These are phyloP conservation scores for Salminus brasiliensis DNA, from an alignment of 2,113 vertebrate genomes.

Conservation along the genomic window DNA sequence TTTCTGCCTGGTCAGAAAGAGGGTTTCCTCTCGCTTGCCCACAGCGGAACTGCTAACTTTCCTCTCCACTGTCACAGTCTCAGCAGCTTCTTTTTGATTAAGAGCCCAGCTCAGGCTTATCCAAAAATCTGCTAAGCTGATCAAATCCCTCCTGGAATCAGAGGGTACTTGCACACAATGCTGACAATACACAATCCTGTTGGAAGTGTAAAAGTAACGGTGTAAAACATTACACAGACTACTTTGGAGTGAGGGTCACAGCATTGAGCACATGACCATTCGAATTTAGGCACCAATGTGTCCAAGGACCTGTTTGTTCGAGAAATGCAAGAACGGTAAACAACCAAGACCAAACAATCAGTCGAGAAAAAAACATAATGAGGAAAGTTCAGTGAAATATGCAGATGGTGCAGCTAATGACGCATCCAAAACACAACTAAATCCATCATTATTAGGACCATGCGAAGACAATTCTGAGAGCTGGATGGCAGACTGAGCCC, in stretches of 20 bases:
- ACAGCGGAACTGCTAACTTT: background rate
- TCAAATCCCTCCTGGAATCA: background rate
- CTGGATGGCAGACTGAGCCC: background rate
- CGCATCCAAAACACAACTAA: background rate
- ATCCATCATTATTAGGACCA: constrained; percentile 23
- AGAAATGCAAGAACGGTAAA: background rate
- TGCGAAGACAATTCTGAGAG: background rate
- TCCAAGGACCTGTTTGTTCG: background rate
- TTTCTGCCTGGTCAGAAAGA: background rate
- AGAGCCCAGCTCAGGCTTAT: constrained; percentile 19
- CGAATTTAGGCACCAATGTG: background rate
- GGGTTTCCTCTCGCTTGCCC: background rate
- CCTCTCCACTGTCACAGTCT: background rate
- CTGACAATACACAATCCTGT: constrained; percentile 34
- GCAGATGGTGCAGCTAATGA: background rate
- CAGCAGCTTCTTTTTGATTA: constrained; percentile 19
- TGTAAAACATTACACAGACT: background rate
- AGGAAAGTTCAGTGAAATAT: background rate
- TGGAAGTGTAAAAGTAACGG: background rate
- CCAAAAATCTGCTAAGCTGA: background rate
- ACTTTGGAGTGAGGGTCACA: background rate
- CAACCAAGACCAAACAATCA: background rate
- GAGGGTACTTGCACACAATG: background rate
- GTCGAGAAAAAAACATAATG: background rate
- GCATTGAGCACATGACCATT: background rate